A percentile compares a stretch with the other conserved stretches of the same genome.
These are phyloP conservation scores for Meandrina meandrites DNA, from an alignment of 92 coral and sea anemone species.

Conservation along the genomic window DNA sequence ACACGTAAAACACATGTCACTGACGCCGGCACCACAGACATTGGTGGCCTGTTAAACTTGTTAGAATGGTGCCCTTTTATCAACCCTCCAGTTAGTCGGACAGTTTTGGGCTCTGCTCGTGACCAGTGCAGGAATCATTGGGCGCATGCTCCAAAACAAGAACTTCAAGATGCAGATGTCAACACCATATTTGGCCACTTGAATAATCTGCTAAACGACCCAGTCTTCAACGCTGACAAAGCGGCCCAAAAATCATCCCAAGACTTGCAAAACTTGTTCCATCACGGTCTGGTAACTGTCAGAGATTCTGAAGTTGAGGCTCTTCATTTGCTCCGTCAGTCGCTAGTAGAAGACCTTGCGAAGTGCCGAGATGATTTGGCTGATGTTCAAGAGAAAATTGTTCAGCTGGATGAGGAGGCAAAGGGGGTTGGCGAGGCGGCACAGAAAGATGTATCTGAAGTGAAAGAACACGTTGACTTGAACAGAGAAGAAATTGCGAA, in stretches of 20 bases:
- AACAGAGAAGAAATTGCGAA: neutral
- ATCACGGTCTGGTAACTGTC: constrained; percentile 3
- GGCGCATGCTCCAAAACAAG: constrained; percentile 80
- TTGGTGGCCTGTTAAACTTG: constrained; percentile 71
- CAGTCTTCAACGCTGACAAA: constrained; percentile 13
- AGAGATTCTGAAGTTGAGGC: constrained; percentile 9
- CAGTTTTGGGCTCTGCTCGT: neutral
- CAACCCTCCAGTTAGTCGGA: constrained; percentile 10
- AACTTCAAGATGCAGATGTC: constrained; percentile 46
- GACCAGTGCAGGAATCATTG: constrained; percentile 47
- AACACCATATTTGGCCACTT: neutral
- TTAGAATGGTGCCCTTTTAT: constrained; percentile 57
- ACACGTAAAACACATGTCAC: constrained; percentile 22
- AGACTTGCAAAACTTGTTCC: constrained; percentile 1
- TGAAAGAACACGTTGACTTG: neutral
- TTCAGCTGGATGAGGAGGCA: neutral
- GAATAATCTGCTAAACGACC: constrained; percentile 11
- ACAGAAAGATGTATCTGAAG: neutral
- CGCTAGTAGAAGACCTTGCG: neutral
- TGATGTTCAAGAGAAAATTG: neutral
- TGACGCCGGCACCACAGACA: constrained; percentile 62
- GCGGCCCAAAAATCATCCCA: constrained; percentile 8
- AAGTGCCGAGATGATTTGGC: neutral
- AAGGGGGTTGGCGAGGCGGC: neutral
- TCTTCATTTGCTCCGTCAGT: constrained; percentile 4